Evolutionary conservation across 1,140 invertebrate species (phyloP), one percentile per base, ranked within the genome.

Genomic region (Mesaphorura yosii): DNA sequence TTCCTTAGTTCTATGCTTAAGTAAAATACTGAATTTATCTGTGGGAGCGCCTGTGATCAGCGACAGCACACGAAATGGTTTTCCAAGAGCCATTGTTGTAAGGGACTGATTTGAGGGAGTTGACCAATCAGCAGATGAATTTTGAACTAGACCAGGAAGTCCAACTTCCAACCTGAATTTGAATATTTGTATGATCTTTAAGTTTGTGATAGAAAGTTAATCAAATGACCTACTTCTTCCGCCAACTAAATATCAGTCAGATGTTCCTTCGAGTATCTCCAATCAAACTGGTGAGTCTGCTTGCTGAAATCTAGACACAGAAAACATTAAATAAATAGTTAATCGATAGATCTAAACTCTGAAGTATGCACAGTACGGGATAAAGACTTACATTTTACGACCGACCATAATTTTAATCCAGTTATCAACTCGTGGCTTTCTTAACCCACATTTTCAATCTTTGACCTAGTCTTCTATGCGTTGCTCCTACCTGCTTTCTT

Each of bases 21-120:
- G 71, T 46, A 95, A 75, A 58, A 94, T 77, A 67, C 87, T 90
- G 66, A 92, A 89, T n/a, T 85, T 84, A 70, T 79, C 84, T 42
- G 84, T 80, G 14, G 84, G 81, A 59, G 82, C 80, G n/a, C n/a
- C n/a, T n/a, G n/a, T n/a, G 56, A 82, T 78, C 72, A 91, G 91
- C 69, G 92, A 87, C 63, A 87, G 79, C 60, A 93, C 81, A 63
- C 88, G 83, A 72, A 88, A 93, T 45, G 81, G 80, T 74, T 93
- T 92, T 62, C 87, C 88, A 82, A 95, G 86, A 66, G 88, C 86
- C 89, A 91, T 92, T 12, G 25, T 49, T 34, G 31, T 34, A 10
- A 10, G 31, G 31, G n/a, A 34, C 10, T 34, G 10, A 34, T 10
- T 34, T 10, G 10, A 34, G 31, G n/a, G n/a, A 34, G n/a, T 34